These are phyloP conservation scores for Osmerus eperlanus DNA, from an alignment of 2,113 vertebrate genomes.

Conservation along the genomic window DNA sequence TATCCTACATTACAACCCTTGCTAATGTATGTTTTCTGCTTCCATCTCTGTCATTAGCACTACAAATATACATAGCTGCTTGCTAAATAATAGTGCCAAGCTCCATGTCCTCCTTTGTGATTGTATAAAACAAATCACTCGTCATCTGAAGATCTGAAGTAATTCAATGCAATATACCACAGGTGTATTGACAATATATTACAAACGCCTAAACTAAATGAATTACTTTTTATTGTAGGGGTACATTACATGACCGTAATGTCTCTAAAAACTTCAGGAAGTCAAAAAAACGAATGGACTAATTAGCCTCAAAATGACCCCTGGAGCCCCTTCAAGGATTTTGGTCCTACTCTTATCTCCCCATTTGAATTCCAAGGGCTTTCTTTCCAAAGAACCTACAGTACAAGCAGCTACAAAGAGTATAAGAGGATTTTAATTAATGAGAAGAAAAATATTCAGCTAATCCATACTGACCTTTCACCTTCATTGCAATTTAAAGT, in stretches of 20 bases:
- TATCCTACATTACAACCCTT: conserved; percentile 23
- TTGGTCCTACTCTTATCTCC: conserved; percentile 17
- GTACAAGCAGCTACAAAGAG: conserved; percentile 17
- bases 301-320: conserved; percentile 35
- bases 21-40: conserved; percentile 11
- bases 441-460: conserved; percentile 11
- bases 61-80: conserved; percentile 28
- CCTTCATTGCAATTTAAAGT: conserved; percentile 18
- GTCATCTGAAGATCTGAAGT: not conserved
- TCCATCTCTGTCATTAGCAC: conserved; percentile 34
- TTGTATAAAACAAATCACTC: conserved; percentile 26
- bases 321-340: conserved; percentile 14
- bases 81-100: not conserved
- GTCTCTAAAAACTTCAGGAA: conserved; percentile 23
- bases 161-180: not conserved
- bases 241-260: conserved; percentile 17
- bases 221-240: not conserved
- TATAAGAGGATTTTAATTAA: conserved; percentile 25
- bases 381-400: conserved; percentile 8
- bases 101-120: not conserved
- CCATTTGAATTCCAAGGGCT: conserved; percentile 20
- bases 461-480: conserved; percentile 22
- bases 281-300: conserved; percentile 16
- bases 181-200: not conserved
- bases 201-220: not conserved